Conservation (phyloP, 2,797 vertebrate genomes). For the Pampus argenteus region DNA sequence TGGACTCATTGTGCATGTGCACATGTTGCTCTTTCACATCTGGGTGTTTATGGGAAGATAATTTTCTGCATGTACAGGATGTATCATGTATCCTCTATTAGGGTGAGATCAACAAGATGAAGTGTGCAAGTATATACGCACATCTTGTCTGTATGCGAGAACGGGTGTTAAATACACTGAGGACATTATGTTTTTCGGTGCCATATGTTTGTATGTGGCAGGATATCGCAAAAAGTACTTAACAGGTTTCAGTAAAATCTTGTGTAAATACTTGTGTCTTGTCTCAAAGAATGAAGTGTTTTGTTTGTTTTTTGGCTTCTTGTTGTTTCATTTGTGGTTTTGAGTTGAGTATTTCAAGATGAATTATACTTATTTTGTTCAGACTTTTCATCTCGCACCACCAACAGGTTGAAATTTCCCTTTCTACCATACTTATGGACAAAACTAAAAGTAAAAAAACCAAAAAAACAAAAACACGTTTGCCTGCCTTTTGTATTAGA, state of each 20-base stretch:
- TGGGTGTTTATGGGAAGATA: neutral
- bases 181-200: neutral
- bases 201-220: neutral
- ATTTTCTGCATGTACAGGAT: conserved; percentile 27
- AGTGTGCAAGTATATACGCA: neutral
- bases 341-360: neutral
- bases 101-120: neutral
- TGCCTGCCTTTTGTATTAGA: too few species aligned
- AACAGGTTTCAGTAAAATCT: neutral
- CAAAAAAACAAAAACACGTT: too few species aligned
- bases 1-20: neutral
- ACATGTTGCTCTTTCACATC: neutral
- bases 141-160: conserved; percentile 1
- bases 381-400: too few species aligned
- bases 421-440: neutral
- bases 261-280: too few species aligned
- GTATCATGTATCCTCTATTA: conserved; percentile 8
- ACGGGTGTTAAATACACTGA: neutral
- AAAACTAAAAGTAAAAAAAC: too few species aligned
- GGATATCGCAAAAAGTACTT: neutral
- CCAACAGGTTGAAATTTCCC: too few species aligned
- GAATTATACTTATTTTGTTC: too few species aligned
- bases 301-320: too few species aligned
- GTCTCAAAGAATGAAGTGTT: too few species aligned
- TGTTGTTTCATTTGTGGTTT: neutral